Base-by-base conservation (phyloP, 2,797 vertebrate species). In the Ceryle rudis region DNA sequence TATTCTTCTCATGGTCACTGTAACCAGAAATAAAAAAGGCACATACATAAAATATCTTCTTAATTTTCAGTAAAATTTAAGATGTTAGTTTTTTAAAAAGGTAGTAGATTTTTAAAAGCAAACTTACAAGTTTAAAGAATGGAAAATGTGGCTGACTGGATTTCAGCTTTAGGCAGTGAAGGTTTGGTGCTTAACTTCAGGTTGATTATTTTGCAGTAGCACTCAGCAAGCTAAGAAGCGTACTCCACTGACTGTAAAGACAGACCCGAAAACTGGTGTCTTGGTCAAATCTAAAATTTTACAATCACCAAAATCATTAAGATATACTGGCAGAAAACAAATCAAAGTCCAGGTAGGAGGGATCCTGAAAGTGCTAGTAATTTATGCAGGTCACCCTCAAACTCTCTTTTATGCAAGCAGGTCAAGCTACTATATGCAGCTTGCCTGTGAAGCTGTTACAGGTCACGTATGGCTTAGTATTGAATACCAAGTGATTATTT, bases 381-480 rank as follows among this genome's bases (percentile, higher is more conserved):
- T 89, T 90, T 86, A 44, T 90, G 29, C 42, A 79, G 70, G 65
- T 8, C 0, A 5, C 86, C 82, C 87, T 62, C 89, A 72, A 70
- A 35, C 41, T 89, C 82, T 72, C 82, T 79, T 44, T 28, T 75
- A 87, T 86, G 77, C 66, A 37, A 93, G 85, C 46, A 58, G 88
- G 87, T 81, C 93, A 75, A 86, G 91, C 42, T 82, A 91, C 87
- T 80, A 84, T 96, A 93, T 95, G 91, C 19, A 90, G 69, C 66
- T 74, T 74, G 75, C 62, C 84, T 83, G 87, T 52, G 72, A 89
- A 91, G 77, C 70, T 94, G 46, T 9, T 44, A 14, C 7, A 20
- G 70, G 62, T 90, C 58, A 8, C 7, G 35, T 14, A n/a, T 29
- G 51, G 60, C 71, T 87, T 8, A 11, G 54, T 23, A 41, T 6